Evolutionary conservation across 2,113 vertebrate species (phyloP).

Genomic region (Alethe castanea): DNA sequence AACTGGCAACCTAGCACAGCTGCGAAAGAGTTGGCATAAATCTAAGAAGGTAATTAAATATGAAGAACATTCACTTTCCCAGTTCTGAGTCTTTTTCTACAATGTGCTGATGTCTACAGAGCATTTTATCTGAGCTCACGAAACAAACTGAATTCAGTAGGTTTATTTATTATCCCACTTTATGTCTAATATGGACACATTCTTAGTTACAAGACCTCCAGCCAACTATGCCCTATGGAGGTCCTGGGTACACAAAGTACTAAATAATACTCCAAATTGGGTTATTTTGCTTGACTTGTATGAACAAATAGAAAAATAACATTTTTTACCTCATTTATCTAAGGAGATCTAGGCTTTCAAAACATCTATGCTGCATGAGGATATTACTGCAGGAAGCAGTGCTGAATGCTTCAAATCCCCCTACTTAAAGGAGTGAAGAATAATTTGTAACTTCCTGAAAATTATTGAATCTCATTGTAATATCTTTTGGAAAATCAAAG

Average conservation of each 20-base stretch:
- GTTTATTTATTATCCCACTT: background rate
- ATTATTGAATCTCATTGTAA: background rate
- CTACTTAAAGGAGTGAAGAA: background rate
- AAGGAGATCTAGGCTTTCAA: background rate
- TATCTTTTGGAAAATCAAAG: background rate
- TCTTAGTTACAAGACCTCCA: background rate
- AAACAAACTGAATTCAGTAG: background rate
- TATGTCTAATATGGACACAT: background rate
- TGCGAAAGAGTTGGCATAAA: background rate
- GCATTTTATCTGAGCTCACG: background rate
- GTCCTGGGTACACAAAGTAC: background rate
- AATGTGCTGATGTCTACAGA: background rate
- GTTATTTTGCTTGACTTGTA: background rate
- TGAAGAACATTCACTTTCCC: background rate
- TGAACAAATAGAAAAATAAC: background rate
- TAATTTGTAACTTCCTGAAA: background rate
- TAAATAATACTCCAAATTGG: background rate
- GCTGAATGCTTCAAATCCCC: background rate
- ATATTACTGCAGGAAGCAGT: background rate
- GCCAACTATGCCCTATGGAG: background rate
- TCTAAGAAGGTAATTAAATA: background rate
- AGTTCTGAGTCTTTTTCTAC: background rate
- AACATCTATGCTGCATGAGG: background rate
- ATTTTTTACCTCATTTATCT: background rate
- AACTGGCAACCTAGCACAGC: background rate